Evolutionary conservation across 2,888 invertebrate species (phyloP), one percentile per base, ranked within the genome.

Genomic region (Mimachlamys varia): DNA sequence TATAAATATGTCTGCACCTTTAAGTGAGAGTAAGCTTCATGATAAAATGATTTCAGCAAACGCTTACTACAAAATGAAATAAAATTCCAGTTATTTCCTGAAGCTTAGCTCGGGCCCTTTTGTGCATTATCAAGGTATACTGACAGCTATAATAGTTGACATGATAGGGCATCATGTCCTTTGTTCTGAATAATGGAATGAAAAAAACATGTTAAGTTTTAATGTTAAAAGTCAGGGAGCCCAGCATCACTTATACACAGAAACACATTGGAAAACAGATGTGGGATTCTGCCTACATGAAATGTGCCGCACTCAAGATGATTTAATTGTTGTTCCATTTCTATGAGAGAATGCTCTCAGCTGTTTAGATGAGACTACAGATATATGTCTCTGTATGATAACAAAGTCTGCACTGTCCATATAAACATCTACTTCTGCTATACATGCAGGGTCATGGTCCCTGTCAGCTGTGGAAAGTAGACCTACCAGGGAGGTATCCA

Each of bases 191-290:
- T 27, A 76, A 76, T 33, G 7, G 27, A 33, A 33, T 76, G 27
- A 76, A 76, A 76, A 76, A 33, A 76, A 76, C 17, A 76, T 76
- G 76, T 76, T 76, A 12, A 76, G 76, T 76, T 76, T 76, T 13
- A 76, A 76, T 76, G 76, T 33, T 76, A 76, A 76, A 76, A 76
- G 76, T 76, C 76, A 76, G 10, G 76, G 33, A 76, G 76, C 22
- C 76, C 27, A 3, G 33, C 76, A 76, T 76, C 33, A 13, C 27
- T 33, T 76, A n/a, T n/a, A 76, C 76, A 76, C 33, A 76, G 33
- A 33, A 76, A 76, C 76, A 76, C 76, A 76, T 76, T 76, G 33
- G 33, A 76, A 33, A 76, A 76, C 76, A 76, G 76, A 76, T 76
- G 76, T 76, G 2, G 33, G 33, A 27, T 62, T 15, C 62, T 62